phyloP scores from a whole-genome alignment of 2,113 vertebrate genomes.

The Rhizomys pruinosus region DNA sequence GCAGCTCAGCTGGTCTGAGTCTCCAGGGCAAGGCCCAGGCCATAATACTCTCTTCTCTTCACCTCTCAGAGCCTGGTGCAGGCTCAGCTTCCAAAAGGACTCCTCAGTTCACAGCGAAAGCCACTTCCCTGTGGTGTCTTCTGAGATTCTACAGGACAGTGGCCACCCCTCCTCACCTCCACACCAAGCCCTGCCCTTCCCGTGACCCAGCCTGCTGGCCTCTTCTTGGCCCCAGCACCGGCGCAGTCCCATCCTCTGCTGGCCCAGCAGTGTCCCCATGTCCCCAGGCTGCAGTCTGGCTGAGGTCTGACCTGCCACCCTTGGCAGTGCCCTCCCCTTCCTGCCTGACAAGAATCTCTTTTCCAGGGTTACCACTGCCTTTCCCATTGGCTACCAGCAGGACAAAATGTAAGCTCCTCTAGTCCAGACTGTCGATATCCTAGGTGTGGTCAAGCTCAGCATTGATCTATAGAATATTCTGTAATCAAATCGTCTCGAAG shows the following conservation, averaged over 20 bases:
- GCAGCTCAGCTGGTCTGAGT: background rate
- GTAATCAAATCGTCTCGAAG: background rate
- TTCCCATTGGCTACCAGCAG: background rate
- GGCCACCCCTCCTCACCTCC: background rate
- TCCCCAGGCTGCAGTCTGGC: background rate
- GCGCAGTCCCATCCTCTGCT: background rate
- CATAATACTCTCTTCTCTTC: accelerated
- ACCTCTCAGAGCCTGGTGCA: background rate
- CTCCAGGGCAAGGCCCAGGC: background rate
- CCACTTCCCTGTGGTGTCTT: background rate
- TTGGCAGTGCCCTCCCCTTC: background rate
- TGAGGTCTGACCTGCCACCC: background rate
- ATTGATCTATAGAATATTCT: too few relatives aligned
- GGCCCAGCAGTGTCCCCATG: background rate
- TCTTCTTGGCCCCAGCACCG: background rate
- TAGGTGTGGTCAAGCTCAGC: too few relatives aligned
- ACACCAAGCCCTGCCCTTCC: too few relatives aligned
- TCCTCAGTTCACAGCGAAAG: background rate
- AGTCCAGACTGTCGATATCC: background rate
- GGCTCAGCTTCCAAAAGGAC: background rate
- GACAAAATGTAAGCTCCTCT: background rate
- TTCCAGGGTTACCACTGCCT: background rate
- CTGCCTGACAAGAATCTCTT: background rate
- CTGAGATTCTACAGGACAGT: accelerated
- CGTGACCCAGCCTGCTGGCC: background rate